phyloP scores from a whole-genome alignment of 2,888 invertebrate species.

The Hipparchia sbordonii region DNA sequence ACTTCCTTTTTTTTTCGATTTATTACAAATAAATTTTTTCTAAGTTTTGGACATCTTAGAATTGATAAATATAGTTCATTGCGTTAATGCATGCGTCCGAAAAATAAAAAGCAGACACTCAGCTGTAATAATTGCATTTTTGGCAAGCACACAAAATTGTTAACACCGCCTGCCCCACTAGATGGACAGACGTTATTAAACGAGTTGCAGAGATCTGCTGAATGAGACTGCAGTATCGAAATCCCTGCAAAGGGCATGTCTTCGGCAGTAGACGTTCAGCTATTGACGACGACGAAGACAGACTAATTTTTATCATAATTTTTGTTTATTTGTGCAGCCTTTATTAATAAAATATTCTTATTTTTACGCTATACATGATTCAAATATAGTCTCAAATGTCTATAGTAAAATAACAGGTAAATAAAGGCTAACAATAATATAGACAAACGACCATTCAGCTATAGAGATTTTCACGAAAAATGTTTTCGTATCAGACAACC shows the following conservation, averaged over 20 bases:
- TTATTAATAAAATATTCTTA: not conserved
- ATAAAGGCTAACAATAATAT: not conserved
- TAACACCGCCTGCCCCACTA: not conserved
- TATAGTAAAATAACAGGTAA: not conserved
- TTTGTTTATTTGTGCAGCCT: not conserved
- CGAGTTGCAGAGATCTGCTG: not conserved
- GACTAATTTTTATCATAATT: not conserved
- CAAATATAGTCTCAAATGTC: not conserved
- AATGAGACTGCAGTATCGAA: not conserved
- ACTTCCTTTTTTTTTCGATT: slow-evolving; percentile 58
- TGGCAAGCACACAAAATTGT: not conserved
- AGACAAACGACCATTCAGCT: not conserved
- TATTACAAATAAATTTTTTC: slow-evolving; percentile 27
- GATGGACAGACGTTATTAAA: not conserved
- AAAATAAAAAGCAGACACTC: not conserved
- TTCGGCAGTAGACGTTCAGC: not conserved
- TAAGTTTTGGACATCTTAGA: not conserved
- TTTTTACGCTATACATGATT: not conserved
- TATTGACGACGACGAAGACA: no score
- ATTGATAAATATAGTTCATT: not conserved
- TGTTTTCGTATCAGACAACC: slow-evolving; percentile 12
- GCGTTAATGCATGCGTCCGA: not conserved
- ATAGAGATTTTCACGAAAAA: not conserved
- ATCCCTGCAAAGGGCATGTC: not conserved
- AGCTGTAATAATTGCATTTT: not conserved